Evolutionary conservation across 2,797 vertebrate species (phyloP), one percentile per base, ranked within the genome.

Genomic region (Gymnoscopelus microlampas): DNA sequence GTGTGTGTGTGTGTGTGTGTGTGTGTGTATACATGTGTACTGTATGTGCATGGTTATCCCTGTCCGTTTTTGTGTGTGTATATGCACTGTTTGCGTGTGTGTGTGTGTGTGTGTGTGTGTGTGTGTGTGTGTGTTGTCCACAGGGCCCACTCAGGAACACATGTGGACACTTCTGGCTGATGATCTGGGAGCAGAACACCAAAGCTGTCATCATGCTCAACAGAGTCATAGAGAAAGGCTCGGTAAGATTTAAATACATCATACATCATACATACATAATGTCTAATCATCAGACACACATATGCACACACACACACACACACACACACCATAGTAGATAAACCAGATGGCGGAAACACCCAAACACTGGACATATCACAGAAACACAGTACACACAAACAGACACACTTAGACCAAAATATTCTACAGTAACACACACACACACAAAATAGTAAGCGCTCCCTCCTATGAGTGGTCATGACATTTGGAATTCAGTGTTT

Each of bases 121-220:
- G 48, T 74, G 50, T 70, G 19, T 67, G 26, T 66, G 7, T 59
- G 26, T 69, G 53, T 68, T 57, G 7, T 82, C 58, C 76, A 58
- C 95, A 99, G 98, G 98, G 97, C 51, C 98, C 98, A 76, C 90
- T 99, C 87, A 96, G 93, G 87, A 97, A 96, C 83, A 99, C 98
- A 1, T 99, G 97, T 74, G 96, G 97, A 71, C 98, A 99, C 89
- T 99, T 99, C 19, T 99, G 98, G 98, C 95, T 99, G 87, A 99
- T 99, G 98, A 96, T 99, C 84, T 99, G 98, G 98, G 96, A 99
- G 84, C 98, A 99, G 93, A 97, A 96, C 80, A 97, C 96, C 85
- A 95, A 95, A 83, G 97, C 97, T 0, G 95, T 99, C 60, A 96
- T 99, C 87, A 99, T 99, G 98, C 95, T 99, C 68, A 99, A 99